Conservation (phyloP, 1,140 invertebrate species). For the Riptortus pedestris region DNA sequence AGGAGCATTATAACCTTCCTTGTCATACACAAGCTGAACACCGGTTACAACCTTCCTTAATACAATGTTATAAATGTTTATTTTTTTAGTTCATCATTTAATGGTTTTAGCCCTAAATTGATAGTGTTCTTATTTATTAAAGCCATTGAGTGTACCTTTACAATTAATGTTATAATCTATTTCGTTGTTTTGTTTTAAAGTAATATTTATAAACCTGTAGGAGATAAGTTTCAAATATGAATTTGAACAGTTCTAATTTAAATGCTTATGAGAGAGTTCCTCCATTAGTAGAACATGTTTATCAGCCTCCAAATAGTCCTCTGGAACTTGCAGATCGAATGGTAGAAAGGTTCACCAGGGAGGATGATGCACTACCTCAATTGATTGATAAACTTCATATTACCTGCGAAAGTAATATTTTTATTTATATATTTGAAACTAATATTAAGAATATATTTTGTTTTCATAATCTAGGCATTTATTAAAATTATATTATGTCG, state of each 20-base stretch:
- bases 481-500: slow-evolving; percentile 18
- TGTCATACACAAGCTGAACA: too few species aligned
- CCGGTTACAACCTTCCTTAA: too few species aligned
- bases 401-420: slow-evolving; percentile 37
- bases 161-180: too few species aligned
- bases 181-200: too few species aligned
- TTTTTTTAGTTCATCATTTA: too few species aligned
- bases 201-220: too few species aligned
- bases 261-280: slow-evolving; percentile 11
- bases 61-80: too few species aligned
- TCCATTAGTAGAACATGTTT: not conserved
- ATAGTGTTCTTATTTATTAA: too few species aligned
- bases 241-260: not conserved
- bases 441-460: too few species aligned
- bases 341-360: slow-evolving; percentile 56
- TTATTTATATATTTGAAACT: not conserved
- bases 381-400: slow-evolving; percentile 47
- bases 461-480: not conserved
- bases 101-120: too few species aligned
- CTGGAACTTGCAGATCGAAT: slow-evolving; percentile 59
- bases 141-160: too few species aligned
- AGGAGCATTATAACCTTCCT: too few species aligned
- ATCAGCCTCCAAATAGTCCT: slow-evolving; percentile 38
- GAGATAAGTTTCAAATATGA: not conserved
- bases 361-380: slow-evolving; percentile 59